Evolutionary conservation across 2,113 vertebrate species (phyloP).

Genomic region (Odocoileus hemionus): DNA sequence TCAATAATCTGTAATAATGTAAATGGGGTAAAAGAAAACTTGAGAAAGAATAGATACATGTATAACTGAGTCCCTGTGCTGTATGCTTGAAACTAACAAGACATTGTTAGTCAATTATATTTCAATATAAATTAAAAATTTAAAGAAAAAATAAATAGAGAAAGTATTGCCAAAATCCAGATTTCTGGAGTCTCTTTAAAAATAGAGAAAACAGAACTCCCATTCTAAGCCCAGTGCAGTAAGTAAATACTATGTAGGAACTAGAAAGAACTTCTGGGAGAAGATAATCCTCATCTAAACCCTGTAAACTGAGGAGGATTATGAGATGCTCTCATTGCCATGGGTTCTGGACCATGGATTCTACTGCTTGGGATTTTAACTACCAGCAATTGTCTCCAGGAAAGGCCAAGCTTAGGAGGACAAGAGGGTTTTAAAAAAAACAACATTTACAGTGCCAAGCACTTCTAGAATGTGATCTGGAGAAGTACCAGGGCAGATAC

Average conservation of each 20-base stretch:
- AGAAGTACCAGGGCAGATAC: background rate
- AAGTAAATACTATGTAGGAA: background rate
- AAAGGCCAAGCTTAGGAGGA: background rate
- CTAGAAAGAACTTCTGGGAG: background rate
- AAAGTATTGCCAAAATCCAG: background rate
- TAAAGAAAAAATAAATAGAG: background rate
- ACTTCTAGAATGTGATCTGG: background rate
- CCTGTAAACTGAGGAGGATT: accelerated
- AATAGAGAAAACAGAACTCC: background rate
- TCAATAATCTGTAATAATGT: background rate
- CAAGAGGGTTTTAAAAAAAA: background rate
- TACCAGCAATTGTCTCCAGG: background rate
- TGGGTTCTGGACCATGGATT: background rate
- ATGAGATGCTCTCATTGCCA: background rate
- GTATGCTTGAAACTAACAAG: background rate
- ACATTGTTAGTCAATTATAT: background rate
- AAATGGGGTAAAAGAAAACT: background rate
- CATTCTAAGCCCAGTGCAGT: background rate
- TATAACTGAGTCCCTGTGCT: background rate
- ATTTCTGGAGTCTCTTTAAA: background rate
- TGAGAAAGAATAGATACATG: background rate
- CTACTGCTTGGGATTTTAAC: background rate
- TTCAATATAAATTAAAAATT: background rate
- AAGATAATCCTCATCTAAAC: background rate
- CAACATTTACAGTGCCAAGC: accelerated